Evolutionary conservation across 1,140 invertebrate species (phyloP), one percentile per base, ranked within the genome.

Genomic region (Meloidogyne exigua): DNA sequence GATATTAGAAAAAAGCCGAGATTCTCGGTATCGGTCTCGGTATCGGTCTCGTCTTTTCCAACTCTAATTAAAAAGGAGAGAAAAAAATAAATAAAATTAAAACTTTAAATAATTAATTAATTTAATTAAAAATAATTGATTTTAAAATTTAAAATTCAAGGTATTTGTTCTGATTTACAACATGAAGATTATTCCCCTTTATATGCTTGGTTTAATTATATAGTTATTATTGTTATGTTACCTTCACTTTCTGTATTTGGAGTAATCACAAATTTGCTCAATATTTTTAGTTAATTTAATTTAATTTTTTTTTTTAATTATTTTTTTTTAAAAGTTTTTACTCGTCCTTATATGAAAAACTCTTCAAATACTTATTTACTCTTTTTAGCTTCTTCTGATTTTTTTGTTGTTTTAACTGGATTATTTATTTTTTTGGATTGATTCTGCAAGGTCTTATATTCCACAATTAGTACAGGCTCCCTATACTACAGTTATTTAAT

Each of bases 381-480:
- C 9, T 84, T 81, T 57, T 73, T 86, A 1, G 81, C 82, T 10
- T 85, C 79, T 68, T 76, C 70, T 32, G 85, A 86, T 70, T 86
- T 87, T 69, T 68, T 86, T 57, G 85, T 86, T 36, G 84, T 86
- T 62, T 57, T 87, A 13, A 86, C 85, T 13, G 85, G 85, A 63
- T 44, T 86, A 21, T 86, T 86, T 77, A 87, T 86, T 64, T 86
- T n/a, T 86, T 67, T 86, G 85, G 85, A 81, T 85, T 49, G 83
- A 82, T 66, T 73, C 72, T 18, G 86, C 86, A 7, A 71, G 85
- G 13, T 83, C 82, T 15, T 86, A 86, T 71, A 84, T 86, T 72
- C 84, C 82, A 18, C 82, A 82, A 64, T 72, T 86, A 18, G 76
- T 80, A 32, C 72, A 78, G 18, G 86, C 85, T 36, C 85, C 85